Conservation (phyloP, 2,113 vertebrate species). For the Oncorhynchus mykiss region DNA sequence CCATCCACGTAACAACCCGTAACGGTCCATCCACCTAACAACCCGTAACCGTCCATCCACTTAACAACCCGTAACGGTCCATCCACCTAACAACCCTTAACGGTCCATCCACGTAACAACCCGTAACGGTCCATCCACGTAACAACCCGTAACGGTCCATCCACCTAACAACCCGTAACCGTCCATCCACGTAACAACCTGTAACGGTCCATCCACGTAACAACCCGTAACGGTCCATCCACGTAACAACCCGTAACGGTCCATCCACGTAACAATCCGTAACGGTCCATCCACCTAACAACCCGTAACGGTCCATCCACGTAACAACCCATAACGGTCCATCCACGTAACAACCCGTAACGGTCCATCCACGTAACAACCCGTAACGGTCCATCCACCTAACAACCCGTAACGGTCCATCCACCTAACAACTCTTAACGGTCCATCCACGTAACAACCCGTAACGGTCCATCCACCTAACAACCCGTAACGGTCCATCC, state of each 20-base stretch:
- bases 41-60: conserved; percentile 14
- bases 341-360: too few relatives aligned
- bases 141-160: conserved; percentile 8
- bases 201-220: conserved; percentile 10
- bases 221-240: conserved; percentile 14
- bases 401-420: too few relatives aligned
- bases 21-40: conserved; percentile 15
- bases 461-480: too few relatives aligned
- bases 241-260: conserved; percentile 13
- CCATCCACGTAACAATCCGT: conserved; percentile 22
- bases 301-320: neutral
- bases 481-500: too few relatives aligned
- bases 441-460: too few relatives aligned
- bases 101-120: conserved; percentile 18
- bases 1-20: conserved; percentile 23
- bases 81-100: conserved; percentile 21
- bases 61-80: conserved; percentile 2
- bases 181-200: too few relatives aligned
- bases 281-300: conserved; percentile 16
- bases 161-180: conserved; percentile 11
- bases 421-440: too few relatives aligned
- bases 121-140: conserved; percentile 14
- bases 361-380: too few relatives aligned
- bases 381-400: too few relatives aligned
- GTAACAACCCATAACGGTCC: too few relatives aligned